A percentile compares a stretch with the other conserved stretches of the same genome.
These are phyloP conservation scores for Clarias macrocephalus DNA, from an alignment of 2,113 vertebrate species.

Conservation along the genomic window DNA sequence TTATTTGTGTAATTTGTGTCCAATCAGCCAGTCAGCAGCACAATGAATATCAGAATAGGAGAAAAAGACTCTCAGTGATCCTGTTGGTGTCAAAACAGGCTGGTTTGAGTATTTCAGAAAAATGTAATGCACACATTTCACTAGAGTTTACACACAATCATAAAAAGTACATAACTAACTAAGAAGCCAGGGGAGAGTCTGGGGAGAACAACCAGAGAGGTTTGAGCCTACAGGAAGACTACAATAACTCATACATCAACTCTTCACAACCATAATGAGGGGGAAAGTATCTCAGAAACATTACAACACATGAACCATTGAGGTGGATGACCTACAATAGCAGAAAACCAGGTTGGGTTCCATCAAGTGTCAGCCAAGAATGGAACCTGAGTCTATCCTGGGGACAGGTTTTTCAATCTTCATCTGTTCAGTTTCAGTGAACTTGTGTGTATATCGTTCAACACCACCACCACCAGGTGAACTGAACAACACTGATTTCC, in stretches of 20 bases:
- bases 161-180: too few species aligned
- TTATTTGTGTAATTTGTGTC: background rate
- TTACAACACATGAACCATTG: background rate
- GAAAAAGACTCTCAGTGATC: background rate
- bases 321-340: background rate
- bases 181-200: background rate
- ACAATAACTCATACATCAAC: background rate
- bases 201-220: background rate
- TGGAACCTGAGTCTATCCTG: background rate
- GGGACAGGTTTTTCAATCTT: background rate
- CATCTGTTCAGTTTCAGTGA: background rate
- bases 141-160: background rate
- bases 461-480: background rate
- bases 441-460: background rate
- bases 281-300: background rate
- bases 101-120: background rate
- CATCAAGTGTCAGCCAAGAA: background rate
- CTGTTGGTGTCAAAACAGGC: background rate
- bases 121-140: background rate
- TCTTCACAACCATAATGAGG: background rate
- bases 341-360: background rate
- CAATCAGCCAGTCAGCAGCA: background rate
- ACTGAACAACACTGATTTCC: background rate
- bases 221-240: background rate
- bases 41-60: background rate